These are phyloP conservation scores for Apeira syringaria DNA, from an alignment of 2,888 invertebrate species.

Conservation along the genomic window DNA sequence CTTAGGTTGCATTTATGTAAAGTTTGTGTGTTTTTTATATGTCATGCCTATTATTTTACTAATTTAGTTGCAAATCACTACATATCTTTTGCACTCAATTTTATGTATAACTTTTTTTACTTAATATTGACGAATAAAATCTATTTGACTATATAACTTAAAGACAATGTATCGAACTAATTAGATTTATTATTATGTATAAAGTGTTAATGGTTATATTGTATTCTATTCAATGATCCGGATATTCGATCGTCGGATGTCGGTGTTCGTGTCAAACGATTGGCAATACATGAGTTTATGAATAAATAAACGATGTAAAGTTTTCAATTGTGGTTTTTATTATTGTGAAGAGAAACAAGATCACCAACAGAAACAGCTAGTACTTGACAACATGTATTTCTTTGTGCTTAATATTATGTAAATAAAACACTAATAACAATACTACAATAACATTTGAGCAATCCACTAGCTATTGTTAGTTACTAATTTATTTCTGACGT, in stretches of 20 bases:
- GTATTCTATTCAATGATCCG: constrained; percentile 15
- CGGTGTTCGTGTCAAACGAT: constrained; percentile 41
- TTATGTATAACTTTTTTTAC: constrained; percentile 4
- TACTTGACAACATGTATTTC: too few species aligned
- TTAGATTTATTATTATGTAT: constrained; percentile 29
- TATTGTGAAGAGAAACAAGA: too few species aligned
- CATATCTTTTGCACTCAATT: not conserved
- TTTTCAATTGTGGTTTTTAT: constrained; percentile 45
- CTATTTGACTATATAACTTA: constrained; percentile 23
- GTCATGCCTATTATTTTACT: too few species aligned
- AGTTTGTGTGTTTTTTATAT: too few species aligned
- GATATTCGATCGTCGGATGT: constrained; percentile 45
- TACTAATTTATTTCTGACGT: too few species aligned
- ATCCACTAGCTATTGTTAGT: too few species aligned
- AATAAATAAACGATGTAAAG: constrained; percentile 66
- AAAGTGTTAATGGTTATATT: constrained; percentile 34
- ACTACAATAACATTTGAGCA: too few species aligned
- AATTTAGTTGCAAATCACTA: not conserved
- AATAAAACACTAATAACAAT: too few species aligned
- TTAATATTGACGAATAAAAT: constrained; percentile 22
- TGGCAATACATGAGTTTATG: constrained; percentile 63
- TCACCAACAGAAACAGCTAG: too few species aligned
- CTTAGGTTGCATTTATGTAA: too few species aligned
- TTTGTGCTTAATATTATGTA: too few species aligned
- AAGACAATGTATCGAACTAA: constrained; percentile 28